Base-by-base conservation (phyloP, 1,140 invertebrate genomes). In the Monochamus saltuarius region DNA sequence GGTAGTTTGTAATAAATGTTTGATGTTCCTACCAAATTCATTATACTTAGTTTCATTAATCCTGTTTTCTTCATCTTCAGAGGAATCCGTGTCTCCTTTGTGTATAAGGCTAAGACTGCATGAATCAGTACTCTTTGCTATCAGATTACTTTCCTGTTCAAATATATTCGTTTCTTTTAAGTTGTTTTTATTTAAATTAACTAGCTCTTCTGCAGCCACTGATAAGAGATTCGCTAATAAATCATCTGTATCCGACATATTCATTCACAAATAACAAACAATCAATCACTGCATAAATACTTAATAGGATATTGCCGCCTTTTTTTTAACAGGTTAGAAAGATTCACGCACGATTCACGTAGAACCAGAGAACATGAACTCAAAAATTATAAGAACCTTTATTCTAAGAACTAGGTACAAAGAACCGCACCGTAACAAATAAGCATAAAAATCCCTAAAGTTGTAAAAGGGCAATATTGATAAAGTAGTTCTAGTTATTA, bases 51-150 rank as follows among this genome's bases (percentile, higher is more conserved):
- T 77, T 66, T 88, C 81, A 71, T 85, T 88, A 75, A 89, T 86
- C 69, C 84, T 81, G 61, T 83, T 85, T 53, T 88, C 87, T 77
- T 94, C 90, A 60, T 92, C 90, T 70, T 92, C 90, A 1, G 89
- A 91, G 17, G 88, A 90, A 75, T 91, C 87, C 1, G 82, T 82
- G 58, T 85, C 83, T 17, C 85, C 84, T 46, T 73, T 75, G 59
- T 85, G 85, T 49, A 87, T 65, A 49, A 75, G 70, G 65, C 80
- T 85, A 17, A 66, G 62, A 47, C n/a, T 56, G 10, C 11, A 8
- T 29, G 22, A 29, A 29, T 29, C 22, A 29, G 2, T 29, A 2
- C 22, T 29, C 2, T 29, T 29, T 29, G 22, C 6, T 29, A 29
- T 29, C 29, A 54, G n/a, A 50, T 67, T 56, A 7, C 14, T 55